Evolutionary conservation across 2,888 invertebrate species (phyloP).

Genomic region (Brenthis daphne): DNA sequence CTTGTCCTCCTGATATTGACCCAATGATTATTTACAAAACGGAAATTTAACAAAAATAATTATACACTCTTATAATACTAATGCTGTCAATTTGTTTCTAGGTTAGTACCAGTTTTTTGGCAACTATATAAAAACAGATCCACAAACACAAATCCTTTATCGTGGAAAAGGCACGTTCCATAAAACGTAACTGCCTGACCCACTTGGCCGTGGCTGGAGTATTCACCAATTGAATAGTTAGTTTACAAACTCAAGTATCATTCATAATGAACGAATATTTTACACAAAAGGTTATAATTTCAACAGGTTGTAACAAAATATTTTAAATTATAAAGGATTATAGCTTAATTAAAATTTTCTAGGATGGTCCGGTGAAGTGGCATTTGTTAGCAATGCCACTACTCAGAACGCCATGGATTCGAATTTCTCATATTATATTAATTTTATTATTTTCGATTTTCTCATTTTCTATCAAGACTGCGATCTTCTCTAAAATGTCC

Average conservation of each 20-base stretch:
- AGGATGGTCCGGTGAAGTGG: too few species aligned
- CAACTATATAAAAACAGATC: conserved; percentile 10
- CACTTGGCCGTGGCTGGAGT: conserved; percentile 37
- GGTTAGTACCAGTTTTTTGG: conserved; percentile 15
- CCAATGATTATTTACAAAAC: too few species aligned
- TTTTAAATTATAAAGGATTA: too few species aligned
- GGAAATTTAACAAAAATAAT: neutral
- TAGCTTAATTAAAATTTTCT: too few species aligned
- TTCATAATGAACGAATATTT: conserved; percentile 34
- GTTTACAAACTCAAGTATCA: conserved; percentile 25
- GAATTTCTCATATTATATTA: too few species aligned
- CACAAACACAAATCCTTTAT: conserved; percentile 17
- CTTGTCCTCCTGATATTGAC: too few species aligned
- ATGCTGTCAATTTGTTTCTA: neutral
- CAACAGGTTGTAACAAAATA: too few species aligned
- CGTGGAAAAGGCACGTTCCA: conserved; percentile 25
- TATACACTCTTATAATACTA: neutral
- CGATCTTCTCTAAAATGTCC: too few species aligned
- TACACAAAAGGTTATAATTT: conserved; percentile 10
- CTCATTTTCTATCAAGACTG: too few species aligned
- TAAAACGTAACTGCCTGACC: conserved; percentile 38
- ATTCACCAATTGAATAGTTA: conserved; percentile 36
- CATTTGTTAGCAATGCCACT: too few species aligned
- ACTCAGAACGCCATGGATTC: too few species aligned
- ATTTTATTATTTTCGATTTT: too few species aligned